Evolutionary conservation across 2,888 invertebrate species (phyloP), one percentile per base, ranked within the genome.

Genomic region (Nymphalis polychloros): DNA sequence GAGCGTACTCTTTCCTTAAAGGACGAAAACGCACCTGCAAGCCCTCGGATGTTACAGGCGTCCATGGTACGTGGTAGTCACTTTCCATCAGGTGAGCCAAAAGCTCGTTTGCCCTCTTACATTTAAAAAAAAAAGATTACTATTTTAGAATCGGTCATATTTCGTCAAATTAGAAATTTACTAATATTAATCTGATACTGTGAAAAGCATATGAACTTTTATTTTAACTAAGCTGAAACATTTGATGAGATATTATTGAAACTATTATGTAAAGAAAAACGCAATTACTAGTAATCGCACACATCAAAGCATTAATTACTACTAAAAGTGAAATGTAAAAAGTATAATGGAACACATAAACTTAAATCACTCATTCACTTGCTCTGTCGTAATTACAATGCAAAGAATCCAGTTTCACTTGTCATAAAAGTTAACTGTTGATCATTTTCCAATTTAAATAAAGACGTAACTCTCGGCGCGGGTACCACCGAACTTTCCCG

Each of bases 401-500:
- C 67, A 23, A 55, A 53, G 68, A 67, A 72, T 67, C 65, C 70
- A 63, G 64, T 71, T 73, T 73, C 69, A 67, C 72, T 72, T 63
- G 62, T 68, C 69, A 60, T 71, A 71, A 71, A 71, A 64, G 67
- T 61, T 67, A 65, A 64, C 64, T 59, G 64, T 61, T 68, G 48
- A 67, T 64, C 63, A 72, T 72, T 73, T 75, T 71, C 68, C 66
- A 68, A 70, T 70, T 70, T 62, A 68, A 64, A 69, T 41, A 41
- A 35, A 57, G 6, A 41, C 57, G 19, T 57, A 23, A 68, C 66
- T 67, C 68, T 66, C 68, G 50, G 62, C 59, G 62, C 16, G 27
- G 31, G 31, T 60, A 61, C 69, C 68, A 60, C 66, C 65, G 78
- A 60, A 87, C 88, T 88, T 89, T 89, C 87, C 81, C 79, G 79